Evolutionary conservation across 2,888 invertebrate species (phyloP), one percentile per base, ranked within the genome.

Genomic region (Cephonodes hylas): DNA sequence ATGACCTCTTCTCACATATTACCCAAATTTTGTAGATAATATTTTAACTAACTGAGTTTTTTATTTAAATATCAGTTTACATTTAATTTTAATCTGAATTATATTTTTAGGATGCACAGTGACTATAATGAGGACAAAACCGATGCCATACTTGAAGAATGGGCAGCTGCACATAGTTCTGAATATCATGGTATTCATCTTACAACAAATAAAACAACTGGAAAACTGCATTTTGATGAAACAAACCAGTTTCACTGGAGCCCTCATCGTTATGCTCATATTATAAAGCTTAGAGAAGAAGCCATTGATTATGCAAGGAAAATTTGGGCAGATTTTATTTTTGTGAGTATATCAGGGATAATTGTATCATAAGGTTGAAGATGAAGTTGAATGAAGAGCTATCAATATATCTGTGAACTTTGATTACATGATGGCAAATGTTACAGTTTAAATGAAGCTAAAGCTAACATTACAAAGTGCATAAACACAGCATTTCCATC

Each of bases 311-410:
- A 94, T 80, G 97, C 96, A 0, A 94, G 96, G 69, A 86, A 93
- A 68, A 93, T 94, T 61, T 98, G 98, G 98, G 97, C 98, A 5
- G 98, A 99, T 87, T 99, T 94, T 85, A 83, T 98, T 66, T 96
- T 97, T 93, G 97, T 98, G 93, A 94, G 94, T 92, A 63, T 61
- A 13, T n/a, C 0, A 1, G 34, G 13, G 10, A 34, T 10, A 10
- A 13, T 34, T 34, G 13, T 13, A 34, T 10, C 2, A 34, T 34
- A 1, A 34, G 8, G n/a, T 38, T n/a, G n/a, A 38, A n/a, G 38
- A n/a, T n/a, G n/a, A n/a, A 3, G 3, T 38, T 10, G n/a, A 13
- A 8, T 31, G 7, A 13, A n/a, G 10, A 5, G 38, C n/a, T n/a
- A 13, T n/a, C 38, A 38, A 38, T n/a, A 13, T 13, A n/a, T 4